Conservation (phyloP, 53 echinoderm and acorn worm genomes). For the Pentamera pediparva region DNA sequence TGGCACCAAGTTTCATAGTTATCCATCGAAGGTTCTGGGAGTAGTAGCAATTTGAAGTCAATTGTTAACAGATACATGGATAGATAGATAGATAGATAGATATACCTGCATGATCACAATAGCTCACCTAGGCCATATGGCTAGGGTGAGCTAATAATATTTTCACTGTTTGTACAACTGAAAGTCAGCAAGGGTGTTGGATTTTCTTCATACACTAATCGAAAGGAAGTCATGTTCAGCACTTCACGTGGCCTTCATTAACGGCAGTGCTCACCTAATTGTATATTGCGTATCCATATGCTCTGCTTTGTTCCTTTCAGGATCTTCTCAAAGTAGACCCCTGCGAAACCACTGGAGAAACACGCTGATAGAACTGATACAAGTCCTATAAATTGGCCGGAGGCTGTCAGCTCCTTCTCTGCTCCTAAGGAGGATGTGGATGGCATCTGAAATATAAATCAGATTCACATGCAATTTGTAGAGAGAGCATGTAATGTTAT, state of each 20-base stretch:
- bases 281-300: slow-evolving; percentile 94
- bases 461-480: background rate
- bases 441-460: slow-evolving; percentile 83
- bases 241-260: background rate
- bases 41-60: too few relatives aligned
- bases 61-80: too few relatives aligned
- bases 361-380: slow-evolving; percentile 77
- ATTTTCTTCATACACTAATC: too few relatives aligned
- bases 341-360: slow-evolving; percentile 93
- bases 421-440: slow-evolving; percentile 27
- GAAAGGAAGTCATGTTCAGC: background rate
- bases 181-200: too few relatives aligned
- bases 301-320: slow-evolving; percentile 92
- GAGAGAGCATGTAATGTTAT: too few relatives aligned
- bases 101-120: too few relatives aligned
- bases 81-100: too few relatives aligned
- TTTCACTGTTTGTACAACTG: too few relatives aligned
- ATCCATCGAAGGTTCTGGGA: too few relatives aligned
- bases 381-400: slow-evolving; percentile 68
- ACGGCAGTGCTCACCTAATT: slow-evolving; percentile 58
- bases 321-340: slow-evolving; percentile 98
- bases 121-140: too few relatives aligned
- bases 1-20: too few relatives aligned
- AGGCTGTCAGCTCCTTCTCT: slow-evolving; percentile 33
- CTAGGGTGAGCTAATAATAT: background rate